These are phyloP conservation scores for Cochlearius cochlearius DNA, from an alignment of 2,113 vertebrate species.

Conservation along the genomic window DNA sequence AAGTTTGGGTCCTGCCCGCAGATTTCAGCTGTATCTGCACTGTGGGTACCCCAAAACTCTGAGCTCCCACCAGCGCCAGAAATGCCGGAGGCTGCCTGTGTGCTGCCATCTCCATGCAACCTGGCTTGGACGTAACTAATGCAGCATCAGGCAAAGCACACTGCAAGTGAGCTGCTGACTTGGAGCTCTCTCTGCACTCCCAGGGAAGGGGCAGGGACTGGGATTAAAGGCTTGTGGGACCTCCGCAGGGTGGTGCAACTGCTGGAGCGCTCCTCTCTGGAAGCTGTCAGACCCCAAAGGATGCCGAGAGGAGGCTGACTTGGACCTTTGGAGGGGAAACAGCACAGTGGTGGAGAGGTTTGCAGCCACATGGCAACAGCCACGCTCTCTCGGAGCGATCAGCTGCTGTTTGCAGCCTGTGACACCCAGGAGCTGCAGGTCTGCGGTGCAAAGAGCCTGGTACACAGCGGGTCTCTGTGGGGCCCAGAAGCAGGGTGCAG, in stretches of 20 bases:
- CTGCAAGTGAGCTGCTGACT: background rate
- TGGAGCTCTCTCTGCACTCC: background rate
- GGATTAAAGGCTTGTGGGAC: background rate
- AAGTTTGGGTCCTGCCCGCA: background rate
- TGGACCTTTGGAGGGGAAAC: background rate
- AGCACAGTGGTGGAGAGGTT: background rate
- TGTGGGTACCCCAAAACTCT: background rate
- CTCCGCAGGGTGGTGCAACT: too few relatives aligned
- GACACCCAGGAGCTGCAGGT: background rate
- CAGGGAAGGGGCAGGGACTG: background rate
- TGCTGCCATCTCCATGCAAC: too few relatives aligned
- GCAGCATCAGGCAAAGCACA: background rate
- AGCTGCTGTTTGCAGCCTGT: background rate
- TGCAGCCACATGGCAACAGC: background rate
- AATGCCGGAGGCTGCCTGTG: background rate
- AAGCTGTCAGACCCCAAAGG: background rate
- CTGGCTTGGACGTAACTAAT: background rate
- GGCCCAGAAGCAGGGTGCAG: background rate
- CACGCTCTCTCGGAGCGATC: background rate
- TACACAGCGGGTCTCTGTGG: background rate
- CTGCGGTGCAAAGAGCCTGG: background rate
- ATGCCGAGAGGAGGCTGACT: background rate
- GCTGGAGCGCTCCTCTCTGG: background rate
- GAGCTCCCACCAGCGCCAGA: background rate
- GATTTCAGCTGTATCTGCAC: background rate